Percentiles rank a stretch among this genome's conserved stretches.
Conservation (phyloP, 2,797 vertebrate genomes). For the Peromyscus eremicus region DNA sequence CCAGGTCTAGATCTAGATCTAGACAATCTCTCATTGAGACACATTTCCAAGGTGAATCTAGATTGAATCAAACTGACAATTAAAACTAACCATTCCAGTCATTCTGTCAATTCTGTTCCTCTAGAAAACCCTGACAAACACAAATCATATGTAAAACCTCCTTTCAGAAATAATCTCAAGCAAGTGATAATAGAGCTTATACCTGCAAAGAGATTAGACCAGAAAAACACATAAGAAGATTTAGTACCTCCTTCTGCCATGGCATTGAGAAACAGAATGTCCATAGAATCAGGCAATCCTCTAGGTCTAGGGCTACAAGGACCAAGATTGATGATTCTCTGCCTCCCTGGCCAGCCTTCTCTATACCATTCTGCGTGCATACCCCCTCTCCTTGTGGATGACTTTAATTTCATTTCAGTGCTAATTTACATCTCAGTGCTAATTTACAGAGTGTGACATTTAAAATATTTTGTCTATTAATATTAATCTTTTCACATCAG, state of each 20-base stretch:
- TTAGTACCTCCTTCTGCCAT: neutral
- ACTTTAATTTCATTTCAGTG: neutral
- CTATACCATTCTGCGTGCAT: rapidly evolving
- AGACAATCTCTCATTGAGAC: neutral
- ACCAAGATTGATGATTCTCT: neutral
- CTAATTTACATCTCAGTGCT: neutral
- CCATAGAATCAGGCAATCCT: neutral
- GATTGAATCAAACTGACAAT: neutral
- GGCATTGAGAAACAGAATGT: neutral
- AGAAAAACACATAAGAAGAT: neutral
- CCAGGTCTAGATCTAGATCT: neutral
- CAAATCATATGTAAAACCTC: neutral
- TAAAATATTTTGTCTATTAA: neutral
- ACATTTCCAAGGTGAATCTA: neutral
- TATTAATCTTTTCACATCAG: neutral
- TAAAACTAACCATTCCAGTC: neutral
- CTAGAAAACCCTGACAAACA: neutral
- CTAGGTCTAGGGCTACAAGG: neutral
- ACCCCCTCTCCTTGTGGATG: neutral
- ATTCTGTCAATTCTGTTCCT: neutral
- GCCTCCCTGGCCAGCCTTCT: neutral
- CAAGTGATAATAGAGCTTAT: neutral
- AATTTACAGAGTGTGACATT: neutral
- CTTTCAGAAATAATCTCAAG: neutral
- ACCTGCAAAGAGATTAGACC: neutral